Evolutionary conservation across 2,113 vertebrate species (phyloP), one percentile per base, ranked within the genome.

Genomic region (Tursiops truncatus): DNA sequence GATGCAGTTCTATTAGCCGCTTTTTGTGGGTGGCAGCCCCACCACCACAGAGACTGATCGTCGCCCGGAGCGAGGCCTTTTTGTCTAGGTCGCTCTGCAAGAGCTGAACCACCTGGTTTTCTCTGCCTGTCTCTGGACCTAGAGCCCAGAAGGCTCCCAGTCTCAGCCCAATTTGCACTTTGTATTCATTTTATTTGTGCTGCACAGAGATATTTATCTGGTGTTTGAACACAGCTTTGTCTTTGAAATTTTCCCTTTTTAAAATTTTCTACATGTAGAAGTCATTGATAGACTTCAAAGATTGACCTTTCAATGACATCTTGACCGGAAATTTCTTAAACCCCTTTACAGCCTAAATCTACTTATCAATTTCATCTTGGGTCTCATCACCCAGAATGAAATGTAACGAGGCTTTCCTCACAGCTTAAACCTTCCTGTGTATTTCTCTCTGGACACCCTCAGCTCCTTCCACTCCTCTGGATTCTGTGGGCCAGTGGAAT

Each of bases 181-280:
- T 44, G 18, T 91, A 50, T 95, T 87, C 71, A 36, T 77, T 95
- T 95, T 65, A 93, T 96, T 92, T 44, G 60, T 41, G 56, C 38
- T 74, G 17, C 36, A 67, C 36, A 86, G 60, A 77, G 60, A 67
- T 82, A 56, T 87, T 94, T 96, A 71, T 53, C 33, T 47, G 67
- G n/a, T 74, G 10, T 89, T 89, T 96, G 73, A 97, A 68, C 56
- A 92, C n/a, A 73, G 14, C n/a, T 63, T 50, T 87, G 47, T 41
- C 74, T 92, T 96, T 96, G 79, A 89, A 83, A 79, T 68, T 28
- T 3, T 70, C 56, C 92, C 60, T 92, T 88, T 90, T 65, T 28
- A n/a, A 76, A 88, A 31, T 44, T 38, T 53, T 44, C 60, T 62
- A 11, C 77, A 28, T 36, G 21, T 68, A 73, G 10, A 71, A 91